phyloP scores from a whole-genome alignment of 2,797 vertebrate species.

The Melanotaenia maccullochi region DNA sequence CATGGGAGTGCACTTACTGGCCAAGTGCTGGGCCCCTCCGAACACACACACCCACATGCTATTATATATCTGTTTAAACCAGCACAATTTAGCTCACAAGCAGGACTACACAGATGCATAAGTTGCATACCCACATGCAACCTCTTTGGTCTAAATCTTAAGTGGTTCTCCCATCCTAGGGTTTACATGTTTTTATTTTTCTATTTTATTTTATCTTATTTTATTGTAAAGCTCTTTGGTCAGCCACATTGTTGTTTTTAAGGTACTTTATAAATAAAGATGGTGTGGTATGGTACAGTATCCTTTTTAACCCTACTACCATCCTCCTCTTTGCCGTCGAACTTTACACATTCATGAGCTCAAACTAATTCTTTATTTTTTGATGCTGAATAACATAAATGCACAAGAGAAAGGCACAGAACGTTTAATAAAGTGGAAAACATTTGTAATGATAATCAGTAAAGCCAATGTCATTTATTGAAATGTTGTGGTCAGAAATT shows the following conservation, averaged over 20 bases:
- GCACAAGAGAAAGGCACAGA: conserved; percentile 7
- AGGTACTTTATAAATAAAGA: too few species aligned
- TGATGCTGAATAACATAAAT: conserved; percentile 28
- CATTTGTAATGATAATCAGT: conserved; percentile 44
- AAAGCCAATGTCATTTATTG: conserved; percentile 35
- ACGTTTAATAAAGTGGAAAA: conserved; percentile 32
- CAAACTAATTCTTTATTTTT: not conserved
- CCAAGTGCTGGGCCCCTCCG: conserved; percentile 27
- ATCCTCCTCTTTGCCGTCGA: conserved; percentile 18
- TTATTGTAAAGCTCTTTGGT: too few species aligned
- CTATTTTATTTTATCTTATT: too few species aligned
- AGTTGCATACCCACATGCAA: conserved; percentile 52
- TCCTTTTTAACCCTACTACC: conserved; percentile 12
- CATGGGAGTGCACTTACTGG: conserved; percentile 39
- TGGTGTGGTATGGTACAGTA: too few species aligned
- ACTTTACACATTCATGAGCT: conserved; percentile 18
- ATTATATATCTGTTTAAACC: conserved; percentile 36
- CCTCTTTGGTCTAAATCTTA: conserved; percentile 46
- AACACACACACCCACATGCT: conserved; percentile 14
- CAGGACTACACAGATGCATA: conserved; percentile 12
- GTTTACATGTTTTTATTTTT: too few species aligned
- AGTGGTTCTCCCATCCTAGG: conserved; percentile 25
- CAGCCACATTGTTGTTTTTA: too few species aligned
- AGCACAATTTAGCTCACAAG: conserved; percentile 16
- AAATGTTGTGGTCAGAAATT: conserved; percentile 29